Percentiles rank a stretch among this genome's conserved stretches.
These are phyloP conservation scores for Sylvietta virens DNA, from an alignment of 2,113 vertebrate species.

Conservation along the genomic window DNA sequence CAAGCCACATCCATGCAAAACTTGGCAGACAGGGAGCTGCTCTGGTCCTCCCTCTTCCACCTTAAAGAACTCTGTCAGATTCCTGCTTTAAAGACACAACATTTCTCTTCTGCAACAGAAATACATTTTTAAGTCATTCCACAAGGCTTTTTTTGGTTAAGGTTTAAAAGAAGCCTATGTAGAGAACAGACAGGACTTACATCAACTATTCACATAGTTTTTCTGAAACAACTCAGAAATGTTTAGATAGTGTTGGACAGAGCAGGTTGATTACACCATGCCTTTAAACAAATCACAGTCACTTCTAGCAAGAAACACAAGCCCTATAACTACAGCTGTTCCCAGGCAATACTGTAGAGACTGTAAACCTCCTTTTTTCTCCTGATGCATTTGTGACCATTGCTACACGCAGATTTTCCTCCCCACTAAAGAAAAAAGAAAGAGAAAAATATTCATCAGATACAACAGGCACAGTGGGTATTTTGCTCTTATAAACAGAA, in stretches of 20 bases:
- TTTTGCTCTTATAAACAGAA: not conserved
- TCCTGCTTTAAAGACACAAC: not conserved
- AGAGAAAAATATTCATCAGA: not conserved
- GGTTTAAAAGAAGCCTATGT: not conserved
- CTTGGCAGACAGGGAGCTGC: conserved; percentile 2
- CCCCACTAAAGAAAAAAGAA: not conserved
- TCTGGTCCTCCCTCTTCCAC: not conserved
- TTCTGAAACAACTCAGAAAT: not conserved
- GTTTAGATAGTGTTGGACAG: not conserved
- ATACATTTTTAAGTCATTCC: not conserved
- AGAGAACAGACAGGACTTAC: not conserved
- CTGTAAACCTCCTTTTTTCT: not conserved
- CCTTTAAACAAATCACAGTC: conserved; percentile 7
- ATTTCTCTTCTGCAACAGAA: not conserved
- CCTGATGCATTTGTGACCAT: not conserved
- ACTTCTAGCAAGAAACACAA: not conserved
- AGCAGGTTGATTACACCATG: not conserved
- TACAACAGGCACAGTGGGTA: not conserved
- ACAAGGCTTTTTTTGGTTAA: not conserved
- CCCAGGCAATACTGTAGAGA: not conserved
- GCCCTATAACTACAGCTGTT: not conserved
- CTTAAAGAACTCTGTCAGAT: conserved; percentile 7
- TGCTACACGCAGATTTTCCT: not conserved
- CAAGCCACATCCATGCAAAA: conserved; percentile 19
- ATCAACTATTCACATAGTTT: not conserved